Conservation (phyloP, 2,113 vertebrate species). For the Ancistrus triradiatus region DNA sequence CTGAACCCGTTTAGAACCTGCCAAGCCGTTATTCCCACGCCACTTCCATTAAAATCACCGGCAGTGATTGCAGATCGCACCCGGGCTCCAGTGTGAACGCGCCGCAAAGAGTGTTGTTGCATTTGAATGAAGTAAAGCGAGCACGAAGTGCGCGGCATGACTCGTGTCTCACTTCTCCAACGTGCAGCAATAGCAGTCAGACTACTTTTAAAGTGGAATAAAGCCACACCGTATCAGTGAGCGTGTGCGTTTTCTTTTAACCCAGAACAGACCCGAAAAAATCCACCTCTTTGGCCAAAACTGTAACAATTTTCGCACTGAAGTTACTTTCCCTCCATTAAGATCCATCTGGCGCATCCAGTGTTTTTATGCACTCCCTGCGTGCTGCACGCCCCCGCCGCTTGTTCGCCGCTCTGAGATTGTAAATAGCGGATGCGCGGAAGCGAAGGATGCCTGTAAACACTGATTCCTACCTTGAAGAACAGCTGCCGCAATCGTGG, state of each 20-base stretch:
- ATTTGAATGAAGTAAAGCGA: background rate
- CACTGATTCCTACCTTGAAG: constrained; percentile 73
- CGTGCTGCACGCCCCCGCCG: constrained; percentile 18
- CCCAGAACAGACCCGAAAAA: background rate
- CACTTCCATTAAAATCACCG: background rate
- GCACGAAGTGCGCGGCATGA: background rate
- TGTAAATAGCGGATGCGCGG: background rate
- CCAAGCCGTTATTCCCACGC: background rate
- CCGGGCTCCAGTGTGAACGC: too few species aligned
- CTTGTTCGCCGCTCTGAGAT: constrained; percentile 1
- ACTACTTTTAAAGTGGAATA: background rate
- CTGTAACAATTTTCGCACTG: background rate
- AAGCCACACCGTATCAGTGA: background rate
- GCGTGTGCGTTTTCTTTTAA: too few species aligned
- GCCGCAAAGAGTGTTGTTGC: background rate
- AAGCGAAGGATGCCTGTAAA: background rate
- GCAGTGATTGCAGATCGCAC: background rate
- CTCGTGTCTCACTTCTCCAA: constrained; percentile 10
- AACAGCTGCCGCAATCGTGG: constrained; percentile 74
- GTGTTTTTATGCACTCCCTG: background rate
- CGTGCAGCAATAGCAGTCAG: background rate
- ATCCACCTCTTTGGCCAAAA: background rate
- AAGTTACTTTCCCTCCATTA: background rate
- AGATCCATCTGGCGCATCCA: constrained; percentile 14
- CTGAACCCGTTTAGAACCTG: constrained; percentile 1